Conservation (phyloP, 1,140 invertebrate genomes). For the Drosophila simulans region DNA sequence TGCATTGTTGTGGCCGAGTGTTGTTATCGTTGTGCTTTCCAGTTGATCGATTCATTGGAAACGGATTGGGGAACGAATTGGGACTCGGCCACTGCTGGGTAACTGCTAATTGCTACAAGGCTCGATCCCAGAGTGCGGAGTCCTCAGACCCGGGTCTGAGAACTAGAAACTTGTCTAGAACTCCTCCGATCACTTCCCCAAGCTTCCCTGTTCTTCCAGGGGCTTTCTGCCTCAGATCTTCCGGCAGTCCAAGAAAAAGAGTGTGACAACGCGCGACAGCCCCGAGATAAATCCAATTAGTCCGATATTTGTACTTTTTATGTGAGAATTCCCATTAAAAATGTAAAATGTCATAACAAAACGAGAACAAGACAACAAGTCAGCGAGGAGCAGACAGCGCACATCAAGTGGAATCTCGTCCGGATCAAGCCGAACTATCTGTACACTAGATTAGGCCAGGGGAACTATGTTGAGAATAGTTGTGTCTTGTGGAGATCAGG, state of each 20-base stretch:
- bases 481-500: not conserved
- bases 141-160: slow-evolving; percentile 6
- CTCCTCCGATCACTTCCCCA: slow-evolving; percentile 1
- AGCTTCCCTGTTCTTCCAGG: not conserved
- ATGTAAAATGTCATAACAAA: slow-evolving; percentile 82
- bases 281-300: slow-evolving; percentile 84
- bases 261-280: slow-evolving; percentile 82
- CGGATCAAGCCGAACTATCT: slow-evolving; percentile 19
- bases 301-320: slow-evolving; percentile 85
- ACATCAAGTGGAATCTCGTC: slow-evolving; percentile 17
- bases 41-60: slow-evolving; percentile 79
- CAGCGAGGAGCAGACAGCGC: slow-evolving; percentile 46
- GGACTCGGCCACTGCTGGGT: slow-evolving; percentile 60
- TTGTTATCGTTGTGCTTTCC: slow-evolving; percentile 17
- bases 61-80: slow-evolving; percentile 69
- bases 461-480: not conserved
- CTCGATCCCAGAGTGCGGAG: slow-evolving; percentile 16
- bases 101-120: slow-evolving; percentile 74
- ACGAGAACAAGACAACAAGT: slow-evolving; percentile 81
- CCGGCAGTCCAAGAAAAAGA: slow-evolving; percentile 72
- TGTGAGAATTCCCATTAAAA: slow-evolving; percentile 84
- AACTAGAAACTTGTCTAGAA: slow-evolving; percentile 49
- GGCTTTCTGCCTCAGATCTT: slow-evolving; percentile 62
- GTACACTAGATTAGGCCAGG: slow-evolving; percentile 24
- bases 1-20: slow-evolving; percentile 49